Evolutionary conservation across 2,113 vertebrate species (phyloP), one percentile per base, ranked within the genome.

Genomic region (Equus przewalskii): DNA sequence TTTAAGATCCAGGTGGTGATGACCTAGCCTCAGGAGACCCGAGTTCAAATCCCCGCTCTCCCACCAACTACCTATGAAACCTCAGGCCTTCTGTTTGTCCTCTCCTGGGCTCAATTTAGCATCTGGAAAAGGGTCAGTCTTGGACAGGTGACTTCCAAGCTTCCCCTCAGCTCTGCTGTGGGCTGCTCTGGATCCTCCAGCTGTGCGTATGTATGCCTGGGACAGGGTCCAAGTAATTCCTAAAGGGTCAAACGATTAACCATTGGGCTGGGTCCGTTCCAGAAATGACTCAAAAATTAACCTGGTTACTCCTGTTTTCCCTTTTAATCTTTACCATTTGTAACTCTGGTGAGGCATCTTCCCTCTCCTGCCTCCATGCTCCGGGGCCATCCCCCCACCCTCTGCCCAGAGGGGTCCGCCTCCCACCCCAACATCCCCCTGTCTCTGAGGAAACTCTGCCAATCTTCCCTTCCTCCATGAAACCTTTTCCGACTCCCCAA

Each of bases 241-340:
- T 87, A 82, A 84, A 85, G 36, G 94, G 87, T 95, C 97, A 94
- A 78, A 79, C 0, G 90, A 92, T 98, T 97, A 98, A 91, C 95
- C 80, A 96, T 92, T 97, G 87, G 80, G 21, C 90, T 96, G 92
- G 94, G 70, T 44, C n/a, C 41, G 33, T 92, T 97, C 95, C 97
- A 98, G 85, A 49, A 97, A 94, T 15, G 18, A 96, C 78, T 98
- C 82, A 98, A 97, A 97, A 96, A 98, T 97, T 98, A 98, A 98
- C 96, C 92, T 78, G 21, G 75, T 91, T 73, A 51, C 56, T 86
- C 91, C 12, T 16, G 62, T 84, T 94, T 97, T 85, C 85, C 65
- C 85, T 88, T 96, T 97, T 97, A 96, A 98, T 96, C 79, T 97
- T 98, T 90, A 97, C 81, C 93, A 44, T 41, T 26, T 30, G 9